A percentile compares a stretch with the other conserved stretches of the same genome.
Evolutionary conservation across 2,113 vertebrate genomes (phyloP).

Genomic region (Acanthisitta chloris): DNA sequence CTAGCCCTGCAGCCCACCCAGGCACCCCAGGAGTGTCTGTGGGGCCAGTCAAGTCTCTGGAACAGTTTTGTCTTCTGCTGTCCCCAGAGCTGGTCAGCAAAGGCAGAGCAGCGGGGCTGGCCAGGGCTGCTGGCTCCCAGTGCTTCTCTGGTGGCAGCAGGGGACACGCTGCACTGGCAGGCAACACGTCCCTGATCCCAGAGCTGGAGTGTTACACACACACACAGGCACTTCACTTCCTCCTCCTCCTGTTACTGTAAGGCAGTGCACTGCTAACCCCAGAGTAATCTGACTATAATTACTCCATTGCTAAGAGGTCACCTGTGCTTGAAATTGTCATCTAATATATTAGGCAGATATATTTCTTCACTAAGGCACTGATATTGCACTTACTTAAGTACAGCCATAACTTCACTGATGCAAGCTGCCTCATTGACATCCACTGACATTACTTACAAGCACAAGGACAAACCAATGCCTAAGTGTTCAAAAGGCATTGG

Average conservation of each 20-base stretch:
- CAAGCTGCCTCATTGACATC: neutral
- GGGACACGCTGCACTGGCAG: fast-evolving
- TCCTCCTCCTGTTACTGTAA: neutral
- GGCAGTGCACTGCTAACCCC: neutral
- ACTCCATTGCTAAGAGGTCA: neutral
- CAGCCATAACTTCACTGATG: neutral
- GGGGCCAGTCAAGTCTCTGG: neutral
- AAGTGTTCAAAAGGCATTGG: neutral
- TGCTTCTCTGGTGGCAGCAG: neutral
- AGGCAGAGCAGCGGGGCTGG: neutral
- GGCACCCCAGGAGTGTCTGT: neutral
- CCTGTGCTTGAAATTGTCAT: neutral
- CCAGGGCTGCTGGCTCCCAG: neutral
- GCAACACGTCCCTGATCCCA: neutral
- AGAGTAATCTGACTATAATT: neutral
- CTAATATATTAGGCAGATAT: neutral
- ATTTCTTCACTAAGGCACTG: neutral
- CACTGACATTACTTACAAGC: neutral
- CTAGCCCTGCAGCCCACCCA: neutral
- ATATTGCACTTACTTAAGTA: neutral
- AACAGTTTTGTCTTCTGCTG: neutral
- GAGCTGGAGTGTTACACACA: neutral
- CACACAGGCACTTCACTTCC: too few relatives aligned
- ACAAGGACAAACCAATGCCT: neutral
- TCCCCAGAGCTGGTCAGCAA: neutral